Conservation (phyloP, 2,888 invertebrate species). For the Pycnomerus fuliginosus region DNA sequence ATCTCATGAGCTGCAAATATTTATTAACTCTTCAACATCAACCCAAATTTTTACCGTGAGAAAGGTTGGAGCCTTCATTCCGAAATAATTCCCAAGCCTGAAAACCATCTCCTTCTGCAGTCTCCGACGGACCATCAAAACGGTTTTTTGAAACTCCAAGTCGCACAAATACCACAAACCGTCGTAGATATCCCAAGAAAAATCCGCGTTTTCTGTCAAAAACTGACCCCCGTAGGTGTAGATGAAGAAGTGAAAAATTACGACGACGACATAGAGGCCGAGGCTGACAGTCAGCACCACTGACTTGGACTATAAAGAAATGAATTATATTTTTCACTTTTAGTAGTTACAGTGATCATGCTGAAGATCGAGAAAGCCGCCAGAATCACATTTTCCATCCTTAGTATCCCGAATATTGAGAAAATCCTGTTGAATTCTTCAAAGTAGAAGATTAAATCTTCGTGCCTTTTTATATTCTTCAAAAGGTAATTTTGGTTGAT, state of each 20-base stretch:
- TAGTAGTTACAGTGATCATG: conserved; percentile 1
- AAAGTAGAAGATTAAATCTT: conserved; percentile 4
- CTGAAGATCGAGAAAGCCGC: not conserved
- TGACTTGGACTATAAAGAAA: not conserved
- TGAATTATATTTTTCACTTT: not conserved
- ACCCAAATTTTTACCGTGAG: conserved; percentile 3
- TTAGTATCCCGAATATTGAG: conserved; percentile 1
- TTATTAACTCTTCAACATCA: too few relatives aligned
- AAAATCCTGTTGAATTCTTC: conserved; percentile 7
- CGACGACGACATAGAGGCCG: not conserved
- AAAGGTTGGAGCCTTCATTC: conserved; percentile 3
- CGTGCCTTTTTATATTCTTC: conserved; percentile 5
- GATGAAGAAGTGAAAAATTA: not conserved
- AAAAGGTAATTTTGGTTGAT: conserved; percentile 4
- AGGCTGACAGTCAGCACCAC: not conserved
- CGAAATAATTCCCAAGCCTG: conserved; percentile 4
- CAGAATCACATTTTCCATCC: not conserved
- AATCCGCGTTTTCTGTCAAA: conserved; percentile 6
- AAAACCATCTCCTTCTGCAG: not conserved
- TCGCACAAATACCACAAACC: conserved; percentile 9
- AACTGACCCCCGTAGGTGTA: conserved; percentile 6
- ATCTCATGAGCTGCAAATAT: conserved; percentile 2
- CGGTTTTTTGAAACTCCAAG: conserved; percentile 1
- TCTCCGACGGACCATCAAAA: conserved; percentile 1
- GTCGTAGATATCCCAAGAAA: conserved; percentile 3